A percentile compares a stretch with the other conserved stretches of the same genome.
phyloP scores from a whole-genome alignment of 2,888 invertebrate species.

The Lycophotia porphyrea region DNA sequence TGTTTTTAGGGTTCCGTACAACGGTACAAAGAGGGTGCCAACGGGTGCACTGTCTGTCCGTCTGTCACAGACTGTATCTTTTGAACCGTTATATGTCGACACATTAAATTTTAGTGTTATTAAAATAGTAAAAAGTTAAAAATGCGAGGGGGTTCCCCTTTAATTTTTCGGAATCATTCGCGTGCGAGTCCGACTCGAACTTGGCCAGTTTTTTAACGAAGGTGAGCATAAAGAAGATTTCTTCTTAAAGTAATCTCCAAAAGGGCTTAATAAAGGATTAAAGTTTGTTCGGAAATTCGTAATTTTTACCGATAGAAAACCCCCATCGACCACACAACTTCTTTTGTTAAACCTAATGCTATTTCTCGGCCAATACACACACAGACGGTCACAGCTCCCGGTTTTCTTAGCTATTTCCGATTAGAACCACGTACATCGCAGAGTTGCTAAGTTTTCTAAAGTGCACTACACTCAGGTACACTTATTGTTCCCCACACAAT shows the following conservation, averaged over 20 bases:
- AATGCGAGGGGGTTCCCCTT: not conserved
- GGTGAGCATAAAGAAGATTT: not conserved
- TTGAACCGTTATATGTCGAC: not conserved
- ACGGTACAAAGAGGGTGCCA: not conserved
- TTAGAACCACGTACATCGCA: conserved; percentile 44
- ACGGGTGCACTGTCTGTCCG: not conserved
- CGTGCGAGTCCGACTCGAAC: not conserved
- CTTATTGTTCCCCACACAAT: conserved; percentile 45
- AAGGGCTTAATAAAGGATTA: not conserved
- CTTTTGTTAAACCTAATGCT: not conserved
- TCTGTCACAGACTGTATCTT: not conserved
- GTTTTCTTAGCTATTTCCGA: conserved; percentile 28
- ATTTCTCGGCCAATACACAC: not conserved
- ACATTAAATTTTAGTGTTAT: too few relatives aligned
- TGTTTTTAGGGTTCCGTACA: not conserved
- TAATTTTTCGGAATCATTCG: not conserved
- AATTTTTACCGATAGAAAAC: not conserved
- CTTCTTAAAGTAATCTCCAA: not conserved
- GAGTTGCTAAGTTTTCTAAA: conserved; percentile 46
- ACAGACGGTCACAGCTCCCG: not conserved
- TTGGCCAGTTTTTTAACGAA: not conserved
- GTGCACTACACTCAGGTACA: conserved; percentile 44
- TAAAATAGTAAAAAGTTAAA: too few relatives aligned
- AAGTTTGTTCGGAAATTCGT: not conserved
- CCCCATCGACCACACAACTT: not conserved